Percentiles rank a stretch among this genome's conserved stretches.
These are phyloP conservation scores for Pachyrhynchus sulphureomaculatus DNA, from an alignment of 1,140 invertebrate species.

Conservation along the genomic window DNA sequence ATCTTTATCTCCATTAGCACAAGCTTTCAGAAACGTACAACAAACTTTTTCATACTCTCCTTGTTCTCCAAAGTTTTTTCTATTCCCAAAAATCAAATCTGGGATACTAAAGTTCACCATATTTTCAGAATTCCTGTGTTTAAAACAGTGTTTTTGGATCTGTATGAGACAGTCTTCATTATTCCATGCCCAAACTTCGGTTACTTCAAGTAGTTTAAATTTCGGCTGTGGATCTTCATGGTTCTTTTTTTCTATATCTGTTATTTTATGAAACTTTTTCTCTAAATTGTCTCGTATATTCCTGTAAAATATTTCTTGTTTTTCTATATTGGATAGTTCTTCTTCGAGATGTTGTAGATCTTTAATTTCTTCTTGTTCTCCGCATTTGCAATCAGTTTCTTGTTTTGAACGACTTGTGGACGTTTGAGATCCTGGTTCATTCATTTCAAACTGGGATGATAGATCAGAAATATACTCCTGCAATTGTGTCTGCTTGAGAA, in stretches of 20 bases:
- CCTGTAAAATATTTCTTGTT: constrained; percentile 23
- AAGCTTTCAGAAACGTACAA: constrained; percentile 36
- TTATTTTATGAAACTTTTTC: constrained; percentile 15
- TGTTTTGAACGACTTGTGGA: no score
- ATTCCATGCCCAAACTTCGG: constrained; percentile 48
- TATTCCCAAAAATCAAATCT: constrained; percentile 34
- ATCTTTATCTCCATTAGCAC: constrained; percentile 43
- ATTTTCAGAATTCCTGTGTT: constrained; percentile 40
- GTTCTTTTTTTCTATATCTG: constrained; percentile 4
- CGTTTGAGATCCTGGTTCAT: no score
- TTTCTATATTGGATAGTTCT: constrained; percentile 7
- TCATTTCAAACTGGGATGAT: no score
- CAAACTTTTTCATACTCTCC: constrained; percentile 42
- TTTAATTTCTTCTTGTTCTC: constrained; percentile 13
- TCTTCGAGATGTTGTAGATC: constrained; percentile 21
- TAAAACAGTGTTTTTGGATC: constrained; percentile 44
- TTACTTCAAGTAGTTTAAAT: constrained; percentile 32
- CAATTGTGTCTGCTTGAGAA: no score
- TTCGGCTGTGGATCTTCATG: not conserved
- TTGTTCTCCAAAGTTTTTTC: constrained; percentile 23
- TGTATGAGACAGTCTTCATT: constrained; percentile 41
- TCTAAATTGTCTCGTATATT: constrained; percentile 20
- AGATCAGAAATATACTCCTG: no score
- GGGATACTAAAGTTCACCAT: constrained; percentile 36
- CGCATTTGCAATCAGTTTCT: constrained; percentile 15